These are phyloP conservation scores for Elgonia sp. DNA, from an alignment of 2,888 invertebrate species.

Conservation along the genomic window DNA sequence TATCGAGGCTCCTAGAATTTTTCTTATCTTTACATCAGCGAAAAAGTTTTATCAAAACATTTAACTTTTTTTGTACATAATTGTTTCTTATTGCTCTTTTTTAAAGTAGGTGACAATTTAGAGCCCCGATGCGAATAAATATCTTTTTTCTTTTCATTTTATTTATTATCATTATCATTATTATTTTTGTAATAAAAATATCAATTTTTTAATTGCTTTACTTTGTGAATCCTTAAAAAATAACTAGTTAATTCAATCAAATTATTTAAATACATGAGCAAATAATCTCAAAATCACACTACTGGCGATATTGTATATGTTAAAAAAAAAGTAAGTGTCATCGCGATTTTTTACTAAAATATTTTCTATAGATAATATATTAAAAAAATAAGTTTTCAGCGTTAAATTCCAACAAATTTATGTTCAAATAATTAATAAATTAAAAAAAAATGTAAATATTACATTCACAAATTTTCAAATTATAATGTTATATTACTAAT, in stretches of 20 bases:
- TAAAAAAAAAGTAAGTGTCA: background rate
- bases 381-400: background rate
- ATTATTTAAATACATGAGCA: conserved; percentile 29
- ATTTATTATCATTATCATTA: background rate
- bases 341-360: background rate
- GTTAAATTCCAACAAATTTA: too few relatives aligned
- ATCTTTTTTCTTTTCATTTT: background rate
- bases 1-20: background rate
- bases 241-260: background rate
- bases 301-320: conserved; percentile 22
- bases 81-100: background rate
- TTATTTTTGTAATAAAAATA: conserved; percentile 22
- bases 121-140: conserved; percentile 5
- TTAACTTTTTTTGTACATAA: conserved; percentile 13
- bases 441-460: too few relatives aligned
- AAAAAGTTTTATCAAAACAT: background rate
- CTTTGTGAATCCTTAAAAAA: background rate
- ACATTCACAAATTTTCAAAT: too few relatives aligned
- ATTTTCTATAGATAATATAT: background rate
- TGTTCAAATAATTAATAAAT: too few relatives aligned
- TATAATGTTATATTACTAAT: too few relatives aligned
- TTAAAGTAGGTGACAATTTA: background rate
- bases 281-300: conserved; percentile 15
- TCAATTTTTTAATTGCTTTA: conserved; percentile 2
- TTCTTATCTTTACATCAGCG: background rate